Evolutionary conservation across 2,888 invertebrate genomes (phyloP).

Genomic region (Eupithecia dodoneata): DNA sequence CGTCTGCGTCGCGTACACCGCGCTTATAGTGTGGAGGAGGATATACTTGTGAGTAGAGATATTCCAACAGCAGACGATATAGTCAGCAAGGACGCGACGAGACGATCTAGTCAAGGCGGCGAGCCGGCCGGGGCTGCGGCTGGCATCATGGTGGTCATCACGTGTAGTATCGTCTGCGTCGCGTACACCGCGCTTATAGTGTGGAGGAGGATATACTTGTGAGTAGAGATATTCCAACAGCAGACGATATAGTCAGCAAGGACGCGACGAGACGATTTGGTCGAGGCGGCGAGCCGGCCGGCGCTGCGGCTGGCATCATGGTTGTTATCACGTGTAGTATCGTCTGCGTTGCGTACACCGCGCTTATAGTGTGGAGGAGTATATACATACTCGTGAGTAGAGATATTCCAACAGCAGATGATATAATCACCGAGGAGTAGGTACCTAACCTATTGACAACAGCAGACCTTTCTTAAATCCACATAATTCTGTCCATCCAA

Average conservation of each 20-base stretch:
- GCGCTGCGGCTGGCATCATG: slow-evolving; percentile 75
- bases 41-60: slow-evolving; percentile 71
- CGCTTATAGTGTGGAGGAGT: slow-evolving; percentile 74
- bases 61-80: slow-evolving; percentile 45
- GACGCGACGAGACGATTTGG: slow-evolving; percentile 57
- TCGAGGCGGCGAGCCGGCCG: slow-evolving; percentile 63
- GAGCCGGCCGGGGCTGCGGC: slow-evolving; percentile 72
- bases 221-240: slow-evolving; percentile 47
- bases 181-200: slow-evolving; percentile 74
- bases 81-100: slow-evolving; percentile 65
- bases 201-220: slow-evolving; percentile 78
- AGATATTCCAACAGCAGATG: not conserved
- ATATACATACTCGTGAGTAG: slow-evolving; percentile 76
- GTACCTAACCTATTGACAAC: not conserved
- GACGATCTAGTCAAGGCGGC: slow-evolving; percentile 50
- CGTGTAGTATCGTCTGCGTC: slow-evolving; percentile 71
- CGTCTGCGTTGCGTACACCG: slow-evolving; percentile 71
- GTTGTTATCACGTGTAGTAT: slow-evolving; percentile 73
- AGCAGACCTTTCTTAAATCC: not conserved
- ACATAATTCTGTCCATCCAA: no score
- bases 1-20: slow-evolving; percentile 71
- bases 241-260: slow-evolving; percentile 60
- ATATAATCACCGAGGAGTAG: not conserved
- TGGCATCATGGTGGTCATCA: slow-evolving; percentile 75
- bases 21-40: slow-evolving; percentile 74